phyloP scores from a whole-genome alignment of 2,797 vertebrate genomes.

The Argya squamiceps region DNA sequence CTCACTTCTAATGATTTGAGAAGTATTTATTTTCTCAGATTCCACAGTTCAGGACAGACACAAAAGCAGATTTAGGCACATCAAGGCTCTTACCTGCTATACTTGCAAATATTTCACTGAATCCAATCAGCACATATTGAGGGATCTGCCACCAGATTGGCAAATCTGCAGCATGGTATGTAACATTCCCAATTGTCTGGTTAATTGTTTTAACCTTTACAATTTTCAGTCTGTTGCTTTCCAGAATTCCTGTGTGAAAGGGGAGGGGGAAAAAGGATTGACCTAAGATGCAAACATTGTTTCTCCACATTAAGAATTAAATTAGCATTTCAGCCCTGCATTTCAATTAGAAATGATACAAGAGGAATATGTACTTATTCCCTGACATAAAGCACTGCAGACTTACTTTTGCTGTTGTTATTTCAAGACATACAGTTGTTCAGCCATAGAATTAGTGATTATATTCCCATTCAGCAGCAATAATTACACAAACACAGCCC shows the following conservation, averaged over 20 bases:
- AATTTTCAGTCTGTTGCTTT: conserved; percentile 90
- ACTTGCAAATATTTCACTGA: conserved; percentile 98
- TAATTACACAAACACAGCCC: not conserved
- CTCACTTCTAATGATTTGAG: not conserved
- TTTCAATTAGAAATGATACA: not conserved
- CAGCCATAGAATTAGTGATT: not conserved
- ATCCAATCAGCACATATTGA: conserved; percentile 94
- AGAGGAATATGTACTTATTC: not conserved
- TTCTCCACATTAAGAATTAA: not conserved
- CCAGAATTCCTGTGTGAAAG: conserved; percentile 86
- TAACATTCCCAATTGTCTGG: conserved; percentile 87
- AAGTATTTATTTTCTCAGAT: not conserved
- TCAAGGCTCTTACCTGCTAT: conserved; percentile 86
- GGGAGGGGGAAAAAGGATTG: not conserved
- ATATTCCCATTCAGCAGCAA: not conserved
- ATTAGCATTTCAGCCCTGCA: not conserved
- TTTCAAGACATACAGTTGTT: not conserved
- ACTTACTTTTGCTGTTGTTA: not conserved
- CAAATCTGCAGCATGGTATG: conserved; percentile 90
- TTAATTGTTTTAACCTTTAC: conserved; percentile 83
- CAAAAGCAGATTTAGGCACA: not conserved
- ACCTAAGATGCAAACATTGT: not conserved
- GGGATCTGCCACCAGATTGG: conserved; percentile 99
- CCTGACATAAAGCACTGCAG: not conserved
- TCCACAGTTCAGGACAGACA: not conserved